Conservation (phyloP, 2,113 vertebrate genomes). For the Muntiacus reevesi region DNA sequence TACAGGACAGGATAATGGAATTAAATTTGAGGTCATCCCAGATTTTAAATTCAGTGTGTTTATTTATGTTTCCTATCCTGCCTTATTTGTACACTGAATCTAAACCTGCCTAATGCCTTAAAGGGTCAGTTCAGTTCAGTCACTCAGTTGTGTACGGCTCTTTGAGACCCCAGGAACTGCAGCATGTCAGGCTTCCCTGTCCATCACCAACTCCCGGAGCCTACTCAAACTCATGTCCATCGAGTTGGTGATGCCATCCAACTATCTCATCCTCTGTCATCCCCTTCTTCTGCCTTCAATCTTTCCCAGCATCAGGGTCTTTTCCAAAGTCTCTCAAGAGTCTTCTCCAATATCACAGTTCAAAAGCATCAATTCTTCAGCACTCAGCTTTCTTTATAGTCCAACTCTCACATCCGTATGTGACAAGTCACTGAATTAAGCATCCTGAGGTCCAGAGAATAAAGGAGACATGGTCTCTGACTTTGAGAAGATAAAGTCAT, state of each 20-base stretch:
- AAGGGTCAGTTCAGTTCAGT: not conserved
- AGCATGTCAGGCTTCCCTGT: not conserved
- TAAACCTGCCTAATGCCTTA: not conserved
- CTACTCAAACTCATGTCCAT: not conserved
- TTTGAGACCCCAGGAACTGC: not conserved
- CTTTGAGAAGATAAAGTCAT: not conserved
- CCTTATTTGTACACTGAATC: not conserved
- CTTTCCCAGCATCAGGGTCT: not conserved
- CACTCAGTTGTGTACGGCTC: rapidly evolving
- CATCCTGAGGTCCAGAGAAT: not conserved
- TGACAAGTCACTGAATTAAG: not conserved
- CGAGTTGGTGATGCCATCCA: not conserved
- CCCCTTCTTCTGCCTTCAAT: not conserved
- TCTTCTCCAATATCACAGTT: not conserved
- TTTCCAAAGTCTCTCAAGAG: not conserved
- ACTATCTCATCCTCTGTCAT: not conserved
- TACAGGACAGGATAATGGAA: not conserved
- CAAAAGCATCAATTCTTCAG: not conserved
- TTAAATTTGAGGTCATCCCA: not conserved
- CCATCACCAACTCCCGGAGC: not conserved
- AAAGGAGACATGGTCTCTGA: not conserved
- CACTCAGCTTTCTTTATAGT: not conserved
- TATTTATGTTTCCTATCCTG: not conserved
- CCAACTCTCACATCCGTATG: not conserved
- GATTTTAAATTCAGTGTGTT: not conserved